phyloP scores from a whole-genome alignment of 2,797 vertebrate genomes.

The Urocyon cinereoargenteus region DNA sequence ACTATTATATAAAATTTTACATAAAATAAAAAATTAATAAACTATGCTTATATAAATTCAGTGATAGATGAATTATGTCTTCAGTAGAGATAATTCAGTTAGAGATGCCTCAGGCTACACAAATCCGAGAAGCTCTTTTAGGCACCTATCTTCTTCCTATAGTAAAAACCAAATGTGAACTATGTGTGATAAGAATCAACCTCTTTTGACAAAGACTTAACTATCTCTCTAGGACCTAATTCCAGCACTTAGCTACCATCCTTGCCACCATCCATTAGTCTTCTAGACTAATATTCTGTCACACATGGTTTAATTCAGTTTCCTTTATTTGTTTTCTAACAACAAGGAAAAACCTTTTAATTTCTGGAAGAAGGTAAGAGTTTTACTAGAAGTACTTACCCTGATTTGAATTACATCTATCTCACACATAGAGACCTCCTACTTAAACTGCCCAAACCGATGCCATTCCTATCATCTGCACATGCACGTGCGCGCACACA shows the following conservation, averaged over 20 bases:
- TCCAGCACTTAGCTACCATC: not conserved
- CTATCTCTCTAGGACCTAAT: not conserved
- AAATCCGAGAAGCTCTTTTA: not conserved
- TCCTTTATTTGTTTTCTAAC: not conserved
- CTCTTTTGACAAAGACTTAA: not conserved
- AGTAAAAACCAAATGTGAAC: not conserved
- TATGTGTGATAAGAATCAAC: not conserved
- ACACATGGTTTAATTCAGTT: not conserved
- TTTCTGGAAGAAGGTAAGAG: not conserved
- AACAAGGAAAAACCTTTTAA: not conserved
- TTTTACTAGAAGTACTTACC: not conserved
- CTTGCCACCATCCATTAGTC: not conserved
- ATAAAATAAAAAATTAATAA: not conserved
- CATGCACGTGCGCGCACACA: too few relatives aligned
- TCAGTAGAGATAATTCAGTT: conserved; percentile 23
- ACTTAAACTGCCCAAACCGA: not conserved
- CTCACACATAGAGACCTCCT: not conserved
- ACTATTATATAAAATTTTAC: not conserved
- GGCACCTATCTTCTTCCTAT: not conserved
- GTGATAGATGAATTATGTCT: not conserved
- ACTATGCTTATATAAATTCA: conserved; percentile 8
- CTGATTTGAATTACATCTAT: not conserved
- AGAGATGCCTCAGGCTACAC: not conserved
- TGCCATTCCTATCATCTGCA: not conserved
- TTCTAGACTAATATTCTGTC: not conserved